Evolutionary conservation across 1,140 invertebrate species (phyloP), one percentile per base, ranked within the genome.

Genomic region (Dolichoris vasculosae): DNA sequence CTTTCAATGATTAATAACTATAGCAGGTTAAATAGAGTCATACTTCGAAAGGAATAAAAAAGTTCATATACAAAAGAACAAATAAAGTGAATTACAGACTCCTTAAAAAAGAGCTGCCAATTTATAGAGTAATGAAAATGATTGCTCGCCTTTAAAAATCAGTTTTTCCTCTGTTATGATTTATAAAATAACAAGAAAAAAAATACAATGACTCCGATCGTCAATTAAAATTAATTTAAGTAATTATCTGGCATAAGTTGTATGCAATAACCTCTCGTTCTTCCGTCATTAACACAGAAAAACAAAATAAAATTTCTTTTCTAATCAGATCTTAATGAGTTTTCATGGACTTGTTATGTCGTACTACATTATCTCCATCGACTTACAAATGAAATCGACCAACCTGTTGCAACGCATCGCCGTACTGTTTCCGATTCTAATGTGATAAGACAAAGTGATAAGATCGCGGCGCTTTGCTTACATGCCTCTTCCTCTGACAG

Each of bases 191-290:
- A 51, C 32, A 0, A 59, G 8, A 59, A 59, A 82, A n/a, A 6
- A 59, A 82, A 26, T 35, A 81, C 38, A 35, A 64, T 17, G 6
- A 7, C 51, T 30, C 15, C 30, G 55, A 77, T 64, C 82, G 64
- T 83, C 73, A 64, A 83, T 83, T 83, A 76, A 23, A 63, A 59
- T 83, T 75, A 75, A 73, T 83, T n/a, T 13, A 8, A 59, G 55
- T 64, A 79, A 64, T 79, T 20, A 20, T 35, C 30, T 26, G 2
- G 48, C 26, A n/a, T n/a, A n/a, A n/a, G n/a, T 48, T 17, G 30
- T 30, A 0, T n/a, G 46, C 46, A 32, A 15, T 46, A 35, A 35
- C 3, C 55, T 9, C 23, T 26, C 13, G 20, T 13, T 13, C 43
- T 6, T 46, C 43, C 13, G 43, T 7, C 43, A 13, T 46, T 13